A percentile compares a stretch with the other conserved stretches of the same genome.
Evolutionary conservation across 1,140 invertebrate species (phyloP).

Genomic region (Brachionus paranguensis): DNA sequence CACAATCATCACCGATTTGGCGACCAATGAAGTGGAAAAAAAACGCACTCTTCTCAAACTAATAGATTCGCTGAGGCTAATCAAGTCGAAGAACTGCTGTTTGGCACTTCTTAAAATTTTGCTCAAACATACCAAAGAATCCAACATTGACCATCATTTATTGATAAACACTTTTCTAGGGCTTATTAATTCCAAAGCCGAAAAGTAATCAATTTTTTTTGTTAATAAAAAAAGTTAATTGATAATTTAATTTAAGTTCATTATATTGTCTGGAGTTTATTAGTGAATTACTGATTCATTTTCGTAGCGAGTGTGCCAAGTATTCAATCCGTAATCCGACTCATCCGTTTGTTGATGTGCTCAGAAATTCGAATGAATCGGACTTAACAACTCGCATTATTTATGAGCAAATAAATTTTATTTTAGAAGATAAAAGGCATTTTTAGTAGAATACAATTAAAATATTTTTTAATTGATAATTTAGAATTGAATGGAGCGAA

Average conservation of each 20-base stretch:
- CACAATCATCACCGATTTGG: neutral
- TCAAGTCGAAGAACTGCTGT: constrained; percentile 17
- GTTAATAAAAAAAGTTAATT: neutral
- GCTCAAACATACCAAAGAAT: neutral
- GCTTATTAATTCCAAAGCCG: constrained; percentile 1
- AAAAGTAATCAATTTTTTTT: neutral
- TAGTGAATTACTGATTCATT: neutral
- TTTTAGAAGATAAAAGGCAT: neutral
- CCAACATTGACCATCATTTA: neutral
- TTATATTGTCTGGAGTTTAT: neutral
- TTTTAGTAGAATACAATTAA: neutral
- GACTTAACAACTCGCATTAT: neutral
- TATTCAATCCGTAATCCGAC: constrained; percentile 18
- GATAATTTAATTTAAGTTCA: neutral
- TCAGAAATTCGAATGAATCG: constrained; percentile 16
- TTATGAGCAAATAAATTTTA: constrained; percentile 3
- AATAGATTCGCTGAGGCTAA: neutral
- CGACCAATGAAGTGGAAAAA: neutral
- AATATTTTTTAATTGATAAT: neutral
- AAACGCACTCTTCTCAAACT: neutral
- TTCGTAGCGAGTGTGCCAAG: neutral
- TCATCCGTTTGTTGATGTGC: constrained; percentile 13
- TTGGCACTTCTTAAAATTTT: neutral
- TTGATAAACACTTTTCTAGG: neutral
- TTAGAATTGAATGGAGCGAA: neutral